Evolutionary conservation across 2,113 vertebrate genomes (phyloP).

Genomic region (Barnardius zonarius): DNA sequence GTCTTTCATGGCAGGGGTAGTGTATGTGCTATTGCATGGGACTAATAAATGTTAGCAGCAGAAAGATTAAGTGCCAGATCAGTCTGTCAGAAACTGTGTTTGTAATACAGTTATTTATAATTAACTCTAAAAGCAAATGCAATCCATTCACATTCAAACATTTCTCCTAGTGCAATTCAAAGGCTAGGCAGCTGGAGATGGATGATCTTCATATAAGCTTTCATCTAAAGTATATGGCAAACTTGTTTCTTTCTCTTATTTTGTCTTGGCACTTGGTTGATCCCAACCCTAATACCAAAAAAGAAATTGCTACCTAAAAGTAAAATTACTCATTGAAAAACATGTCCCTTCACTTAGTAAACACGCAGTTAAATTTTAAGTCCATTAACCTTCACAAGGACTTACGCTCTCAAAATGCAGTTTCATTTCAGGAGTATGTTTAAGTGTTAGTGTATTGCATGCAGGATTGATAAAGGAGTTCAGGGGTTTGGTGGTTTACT

Average conservation of each 20-base stretch:
- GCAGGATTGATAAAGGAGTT: background rate
- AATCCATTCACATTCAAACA: background rate
- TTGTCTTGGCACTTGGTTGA: background rate
- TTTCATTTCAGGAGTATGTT: background rate
- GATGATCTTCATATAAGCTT: background rate
- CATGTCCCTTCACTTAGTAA: background rate
- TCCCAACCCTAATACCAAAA: background rate
- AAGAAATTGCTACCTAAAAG: background rate
- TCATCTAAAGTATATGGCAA: background rate
- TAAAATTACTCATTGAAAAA: background rate
- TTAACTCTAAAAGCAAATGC: slow-evolving; percentile 48
- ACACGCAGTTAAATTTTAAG: background rate
- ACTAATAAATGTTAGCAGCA: slow-evolving; percentile 2
- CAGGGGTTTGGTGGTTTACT: background rate
- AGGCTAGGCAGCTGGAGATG: background rate
- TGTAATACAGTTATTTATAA: slow-evolving; percentile 52
- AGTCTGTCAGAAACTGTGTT: slow-evolving; percentile 6
- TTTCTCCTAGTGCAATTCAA: background rate
- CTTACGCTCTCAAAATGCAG: background rate
- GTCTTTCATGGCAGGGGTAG: background rate
- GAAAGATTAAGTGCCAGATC: background rate
- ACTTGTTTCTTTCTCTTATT: background rate
- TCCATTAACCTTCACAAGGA: background rate
- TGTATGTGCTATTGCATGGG: background rate
- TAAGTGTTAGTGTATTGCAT: background rate